Evolutionary conservation across 2,113 vertebrate genomes (phyloP).

Genomic region (Hyperopisus bebe): DNA sequence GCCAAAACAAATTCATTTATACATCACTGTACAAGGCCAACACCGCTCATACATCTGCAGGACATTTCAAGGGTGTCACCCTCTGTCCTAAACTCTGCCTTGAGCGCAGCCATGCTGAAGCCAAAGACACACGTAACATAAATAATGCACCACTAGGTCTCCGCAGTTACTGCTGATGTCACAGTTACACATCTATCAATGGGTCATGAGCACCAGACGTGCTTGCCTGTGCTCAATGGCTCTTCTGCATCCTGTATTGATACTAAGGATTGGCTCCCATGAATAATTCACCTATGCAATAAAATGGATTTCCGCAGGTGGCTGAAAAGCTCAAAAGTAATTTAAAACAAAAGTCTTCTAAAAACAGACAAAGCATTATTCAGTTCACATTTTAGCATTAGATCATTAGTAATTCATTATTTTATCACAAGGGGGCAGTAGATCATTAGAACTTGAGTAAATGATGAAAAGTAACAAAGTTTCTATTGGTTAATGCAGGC

Average conservation of each 20-base stretch:
- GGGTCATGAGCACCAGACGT: not conserved
- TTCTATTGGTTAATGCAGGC: not conserved
- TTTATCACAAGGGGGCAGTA: constrained; percentile 46
- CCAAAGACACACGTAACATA: not conserved
- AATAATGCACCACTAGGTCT: not conserved
- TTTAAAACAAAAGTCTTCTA: not conserved
- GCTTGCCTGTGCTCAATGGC: not conserved
- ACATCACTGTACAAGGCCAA: not conserved
- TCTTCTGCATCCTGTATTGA: not conserved
- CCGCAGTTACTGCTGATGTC: not conserved
- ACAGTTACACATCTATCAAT: not conserved
- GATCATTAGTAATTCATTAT: not conserved
- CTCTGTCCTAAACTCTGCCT: not conserved
- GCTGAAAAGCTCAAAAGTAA: not conserved
- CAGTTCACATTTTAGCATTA: not conserved
- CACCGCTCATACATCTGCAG: not conserved
- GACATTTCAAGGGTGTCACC: not conserved
- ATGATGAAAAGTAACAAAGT: not conserved
- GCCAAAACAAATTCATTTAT: not conserved
- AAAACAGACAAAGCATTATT: not conserved
- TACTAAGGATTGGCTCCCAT: not conserved
- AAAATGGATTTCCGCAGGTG: not conserved
- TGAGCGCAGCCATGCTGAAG: not conserved
- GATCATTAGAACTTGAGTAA: not conserved
- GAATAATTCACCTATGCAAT: not conserved